Evolutionary conservation across 1,140 invertebrate genomes (phyloP), one percentile per base, ranked within the genome.

Genomic region (Procambarus clarkii): DNA sequence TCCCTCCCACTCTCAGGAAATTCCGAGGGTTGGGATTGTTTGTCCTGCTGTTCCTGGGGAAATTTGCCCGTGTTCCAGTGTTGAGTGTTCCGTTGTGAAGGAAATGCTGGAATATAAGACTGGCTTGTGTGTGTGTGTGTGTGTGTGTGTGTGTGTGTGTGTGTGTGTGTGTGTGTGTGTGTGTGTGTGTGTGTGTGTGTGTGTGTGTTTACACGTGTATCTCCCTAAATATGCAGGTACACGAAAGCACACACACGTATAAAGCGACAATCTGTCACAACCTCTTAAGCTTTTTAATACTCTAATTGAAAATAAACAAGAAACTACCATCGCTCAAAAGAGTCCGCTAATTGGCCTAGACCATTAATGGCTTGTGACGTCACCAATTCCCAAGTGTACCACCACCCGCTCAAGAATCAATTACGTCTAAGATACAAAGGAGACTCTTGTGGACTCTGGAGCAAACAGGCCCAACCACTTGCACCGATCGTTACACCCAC

Each of bases 111-210:
- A 5, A 5, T 54, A 54, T 54, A 11, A 11, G 7, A 54, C 50
- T 54, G 13, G 7, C 7, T 54, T 54, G 50, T 54, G 13, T 54
- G 50, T 8, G 13, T 54, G 7, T 64, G 15, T 15, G 15, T 64
- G 60, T 64, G 60, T 64, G 60, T 15, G 78, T 80, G 78, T 80
- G 78, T 80, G 78, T 80, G 78, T 54, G 78, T 80, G 45, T 50
- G 45, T 50, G 45, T 80, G 45, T 80, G 45, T 50, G 78, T 80
- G 7, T 24, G n/a, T 77, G 7, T 77, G n/a, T 3, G 18, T 77
- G 76, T 24, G n/a, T 77, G 76, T 77, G 76, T 77, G 76, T 77
- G 18, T 77, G 24, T 77, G n/a, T 34, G 18, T 24, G n/a, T 77
- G 21, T 11, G 9, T 64, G 18, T 64, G 60, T 64, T 64, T 64